phyloP scores from a whole-genome alignment of 2,888 invertebrate genomes.

The Caenorhabditis sp. region DNA sequence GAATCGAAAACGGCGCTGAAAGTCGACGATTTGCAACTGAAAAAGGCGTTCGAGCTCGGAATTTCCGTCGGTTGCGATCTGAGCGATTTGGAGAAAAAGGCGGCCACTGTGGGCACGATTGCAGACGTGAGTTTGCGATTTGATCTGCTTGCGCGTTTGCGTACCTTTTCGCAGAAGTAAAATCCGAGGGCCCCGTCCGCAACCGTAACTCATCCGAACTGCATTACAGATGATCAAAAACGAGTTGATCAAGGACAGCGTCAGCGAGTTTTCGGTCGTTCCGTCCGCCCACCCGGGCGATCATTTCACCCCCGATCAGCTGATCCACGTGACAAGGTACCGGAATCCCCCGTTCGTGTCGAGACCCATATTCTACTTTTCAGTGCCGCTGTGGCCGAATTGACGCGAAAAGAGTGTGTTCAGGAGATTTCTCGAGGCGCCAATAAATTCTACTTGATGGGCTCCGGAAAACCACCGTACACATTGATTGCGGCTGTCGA shows the following conservation, averaged over 20 bases:
- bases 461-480: conserved; percentile 69
- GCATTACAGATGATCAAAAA: conserved; percentile 71
- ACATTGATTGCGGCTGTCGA: conserved; percentile 75
- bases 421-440: conserved; percentile 37
- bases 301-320: conserved; percentile 75
- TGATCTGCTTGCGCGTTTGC: neutral
- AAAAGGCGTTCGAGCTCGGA: conserved; percentile 71
- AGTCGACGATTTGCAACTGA: conserved; percentile 65
- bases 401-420: conserved; percentile 57
- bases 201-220: too few relatives aligned
- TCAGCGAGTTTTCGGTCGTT: conserved; percentile 74
- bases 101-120: conserved; percentile 60
- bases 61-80: conserved; percentile 66
- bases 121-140: conserved; percentile 49
- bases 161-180: neutral
- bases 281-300: conserved; percentile 76
- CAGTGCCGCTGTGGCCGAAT: conserved; percentile 59
- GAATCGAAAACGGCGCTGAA: conserved; percentile 56
- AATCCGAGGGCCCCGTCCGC: neutral
- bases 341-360: conserved; percentile 5
- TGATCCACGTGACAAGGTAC: conserved; percentile 66
- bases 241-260: conserved; percentile 72
- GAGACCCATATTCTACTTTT: neutral
- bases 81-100: conserved; percentile 32
- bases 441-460: conserved; percentile 64